Base-by-base conservation (phyloP, 37 sponge, comb jelly and placozoan species). In the Bolinopsis microptera region DNA sequence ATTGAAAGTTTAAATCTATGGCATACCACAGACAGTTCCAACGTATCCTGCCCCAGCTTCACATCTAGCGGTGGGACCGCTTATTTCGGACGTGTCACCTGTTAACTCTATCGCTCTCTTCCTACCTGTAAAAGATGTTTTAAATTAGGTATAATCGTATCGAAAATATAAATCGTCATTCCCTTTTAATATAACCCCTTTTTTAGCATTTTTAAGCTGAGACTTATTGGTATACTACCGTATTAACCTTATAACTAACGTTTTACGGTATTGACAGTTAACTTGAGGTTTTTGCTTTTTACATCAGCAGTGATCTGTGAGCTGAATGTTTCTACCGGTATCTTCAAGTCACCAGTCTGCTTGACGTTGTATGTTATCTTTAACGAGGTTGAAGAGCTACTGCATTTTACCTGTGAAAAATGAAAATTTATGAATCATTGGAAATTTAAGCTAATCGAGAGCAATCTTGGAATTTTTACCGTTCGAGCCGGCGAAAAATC, bases 261-360 rank as follows among this genome's bases (percentile, higher is more conserved):
- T 48, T 48, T 48, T n/a, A 72, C 75, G 5, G 75, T 72, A 28
- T 72, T 72, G n/a, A 72, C 75, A 28, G 75, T 23, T 72, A 72
- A 5, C 18, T 72, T 72, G 75, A 72, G 18, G 75, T 2, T 72
- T n/a, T 28, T 28, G 31, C 31, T 28, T 3, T n/a, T 5, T 3
- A 72, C 75, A 48, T 48, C 61, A 48, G 61, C 61, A 18, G 61
- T 13, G 5, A 48, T 48, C 61, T 48, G 61, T 5, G 61, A 5
- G 61, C 13, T 48, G 13, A 48, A 48, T 5, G 61, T 48, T 18
- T 48, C 61, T 13, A 48, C 61, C 13, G 61, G 61, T 18, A 13
- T 18, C 13, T 13, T 13, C 61, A 48, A 48, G 13, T 48, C 13
- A 18, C 61, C 61, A 48, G 61, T 48, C 13, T 48, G 61, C 5